Conservation (phyloP, 2,888 invertebrate genomes). For the Tetropium fuscum region DNA sequence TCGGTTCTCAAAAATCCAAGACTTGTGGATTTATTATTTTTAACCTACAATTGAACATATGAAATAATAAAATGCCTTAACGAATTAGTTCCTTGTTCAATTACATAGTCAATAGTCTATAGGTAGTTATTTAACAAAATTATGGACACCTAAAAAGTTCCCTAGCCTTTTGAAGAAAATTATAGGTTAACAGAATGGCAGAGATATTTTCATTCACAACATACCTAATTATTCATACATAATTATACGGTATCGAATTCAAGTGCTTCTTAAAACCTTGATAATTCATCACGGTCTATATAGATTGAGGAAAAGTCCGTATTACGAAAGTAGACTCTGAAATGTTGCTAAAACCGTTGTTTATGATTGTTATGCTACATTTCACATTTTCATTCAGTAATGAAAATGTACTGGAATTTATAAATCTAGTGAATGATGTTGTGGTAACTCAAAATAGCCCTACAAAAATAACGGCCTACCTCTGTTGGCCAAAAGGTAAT, state of each 20-base stretch:
- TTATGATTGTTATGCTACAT: neutral
- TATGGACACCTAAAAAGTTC: neutral
- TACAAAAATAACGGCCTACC: slow-evolving; percentile 40
- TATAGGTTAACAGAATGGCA: neutral
- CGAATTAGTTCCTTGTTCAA: no score
- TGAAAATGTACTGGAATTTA: slow-evolving; percentile 20
- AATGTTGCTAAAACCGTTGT: slow-evolving; percentile 25
- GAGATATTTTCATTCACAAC: neutral
- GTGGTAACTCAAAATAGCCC: slow-evolving; percentile 40
- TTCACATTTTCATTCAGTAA: slow-evolving; percentile 16
- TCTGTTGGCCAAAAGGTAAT: slow-evolving; percentile 52
- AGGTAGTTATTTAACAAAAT: neutral
- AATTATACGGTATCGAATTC: neutral
- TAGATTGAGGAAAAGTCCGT: neutral
- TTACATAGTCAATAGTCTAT: no score
- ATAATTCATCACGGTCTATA: neutral
- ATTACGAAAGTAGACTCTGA: slow-evolving; percentile 4
- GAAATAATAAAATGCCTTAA: no score
- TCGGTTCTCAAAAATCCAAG: no score
- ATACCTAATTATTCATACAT: neutral
- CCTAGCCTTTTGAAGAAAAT: neutral
- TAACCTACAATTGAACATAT: no score
- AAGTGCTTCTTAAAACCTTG: neutral
- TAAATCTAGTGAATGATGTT: slow-evolving; percentile 42
- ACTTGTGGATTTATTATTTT: no score